Evolutionary conservation across 2,797 vertebrate genomes (phyloP), one percentile per base, ranked within the genome.

Genomic region (Myiotriccus ornatus): DNA sequence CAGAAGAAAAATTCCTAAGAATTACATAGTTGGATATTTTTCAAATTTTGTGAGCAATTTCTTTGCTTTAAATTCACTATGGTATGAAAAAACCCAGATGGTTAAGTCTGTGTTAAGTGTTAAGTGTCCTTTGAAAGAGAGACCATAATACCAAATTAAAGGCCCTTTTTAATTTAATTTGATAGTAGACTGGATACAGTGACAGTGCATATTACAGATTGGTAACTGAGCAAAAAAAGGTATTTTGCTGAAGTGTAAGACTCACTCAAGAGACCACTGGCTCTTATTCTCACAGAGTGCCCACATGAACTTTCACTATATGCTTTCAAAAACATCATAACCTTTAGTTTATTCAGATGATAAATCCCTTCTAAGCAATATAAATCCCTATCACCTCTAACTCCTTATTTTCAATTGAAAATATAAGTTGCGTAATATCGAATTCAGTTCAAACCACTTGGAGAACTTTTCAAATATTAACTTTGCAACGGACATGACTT

Each of bases 381-480:
- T 64, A 77, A 86, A 34, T 70, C 14, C 22, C 8, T 82, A 88
- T 39, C 30, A 80, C 18, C 17, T 12, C 22, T 84, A 79, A 43
- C 7, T 32, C n/a, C 13, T 62, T 39, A 68, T 41, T 83, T 75
- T 5, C 65, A 80, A n/a, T 37, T 22, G 34, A 92, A 90, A 94
- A 93, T 79, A 12, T 59, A 62, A 77, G 44, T 53, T 84, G 30
- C 62, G 52, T 67, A 87, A 90, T 18, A 15, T 47, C 78, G 30
- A 18, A 90, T 49, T 96, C 74, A 60, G 60, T 93, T 92, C 81
- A 94, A 96, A 92, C 63, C 83, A 70, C 32, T 87, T 64, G 39
- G 60, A 69, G 56, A 95, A 87, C 68, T 71, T 93, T 94, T 93
- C 60, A 89, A 47, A 87, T 92, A 90, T 89, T 94, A 94, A 69